Evolutionary conservation across 2,888 invertebrate genomes (phyloP), one percentile per base, ranked within the genome.

Genomic region (Metellina segmentata): DNA sequence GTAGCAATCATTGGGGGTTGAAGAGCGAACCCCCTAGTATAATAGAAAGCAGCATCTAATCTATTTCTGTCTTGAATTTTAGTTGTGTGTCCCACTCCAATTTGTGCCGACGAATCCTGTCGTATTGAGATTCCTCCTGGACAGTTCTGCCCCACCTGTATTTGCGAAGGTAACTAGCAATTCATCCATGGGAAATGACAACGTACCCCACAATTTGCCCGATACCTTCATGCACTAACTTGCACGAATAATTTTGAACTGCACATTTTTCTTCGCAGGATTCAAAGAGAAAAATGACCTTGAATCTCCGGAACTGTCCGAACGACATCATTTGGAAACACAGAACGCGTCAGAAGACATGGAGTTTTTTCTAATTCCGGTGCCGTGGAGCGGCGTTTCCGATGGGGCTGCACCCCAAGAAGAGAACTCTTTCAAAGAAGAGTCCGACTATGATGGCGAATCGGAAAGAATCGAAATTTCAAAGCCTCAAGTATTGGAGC

Each of bases 21-120:
- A n/a, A n/a, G n/a, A n/a, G n/a, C n/a, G n/a, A n/a, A n/a, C n/a
- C n/a, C n/a, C n/a, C n/a, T n/a, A n/a, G n/a, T n/a, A 34, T 34
- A 34, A 34, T 34, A 34, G n/a, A 34, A 34, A 34, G 34, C n/a
- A 8, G 7, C n/a, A 49, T 11, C 16, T 52, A 19, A 48, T 69
- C 0, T 69, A 20, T 78, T 13, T 78, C 8, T 13, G 6, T 82
- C 70, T 48, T 70, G 7, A 19, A 34, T 78, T 71, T 78, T 13
- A 81, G 81, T 87, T 82, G 92, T 88, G 0, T 92, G 92, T 34
- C 92, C 92, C 6, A 83, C 92, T 52, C 92, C 92, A 5, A 16
- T 92, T n/a, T 92, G 92, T 89, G 92, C 69, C n/a, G 61, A 92
- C 19, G 74, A 74, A 49, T 83, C 71, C 0, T 92, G 92, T 70